Conservation (phyloP, 2,888 invertebrate genomes). For the Eristalis arbustorum region DNA sequence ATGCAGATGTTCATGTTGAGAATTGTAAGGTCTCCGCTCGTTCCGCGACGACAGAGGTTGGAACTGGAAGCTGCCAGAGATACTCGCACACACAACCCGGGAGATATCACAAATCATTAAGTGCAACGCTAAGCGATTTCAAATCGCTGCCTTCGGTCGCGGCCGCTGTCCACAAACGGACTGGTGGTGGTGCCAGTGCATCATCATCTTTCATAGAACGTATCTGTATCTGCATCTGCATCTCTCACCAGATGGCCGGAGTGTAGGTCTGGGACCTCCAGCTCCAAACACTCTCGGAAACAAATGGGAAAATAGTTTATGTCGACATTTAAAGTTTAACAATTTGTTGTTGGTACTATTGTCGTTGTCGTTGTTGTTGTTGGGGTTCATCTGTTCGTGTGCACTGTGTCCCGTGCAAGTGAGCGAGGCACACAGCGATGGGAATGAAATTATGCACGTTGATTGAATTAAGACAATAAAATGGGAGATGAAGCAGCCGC, state of each 20-base stretch:
- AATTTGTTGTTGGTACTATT: conserved; percentile 19
- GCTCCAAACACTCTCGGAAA: conserved; percentile 42
- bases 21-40: conserved; percentile 47
- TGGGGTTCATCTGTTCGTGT: neutral
- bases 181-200: conserved; percentile 9
- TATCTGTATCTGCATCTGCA: conserved; percentile 58
- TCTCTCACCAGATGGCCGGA: conserved; percentile 63
- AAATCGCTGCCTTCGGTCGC: conserved; percentile 46
- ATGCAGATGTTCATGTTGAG: conserved; percentile 68
- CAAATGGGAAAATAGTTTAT: conserved; percentile 70
- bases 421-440: conserved; percentile 38
- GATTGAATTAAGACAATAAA: conserved; percentile 71
- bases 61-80: conserved; percentile 36
- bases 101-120: conserved; percentile 68
- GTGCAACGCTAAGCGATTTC: conserved; percentile 65
- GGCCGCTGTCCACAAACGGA: neutral
- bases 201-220: conserved; percentile 28
- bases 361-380: neutral
- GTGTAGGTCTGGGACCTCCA: conserved; percentile 49
- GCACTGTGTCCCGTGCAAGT: conserved; percentile 13
- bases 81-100: conserved; percentile 41
- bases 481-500: conserved; percentile 46
- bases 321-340: conserved; percentile 68
- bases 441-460: conserved; percentile 68
- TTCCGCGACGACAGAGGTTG: neutral